These are phyloP conservation scores for Teleopsis dalmanni DNA, from an alignment of 1,140 invertebrate genomes.

Conservation along the genomic window DNA sequence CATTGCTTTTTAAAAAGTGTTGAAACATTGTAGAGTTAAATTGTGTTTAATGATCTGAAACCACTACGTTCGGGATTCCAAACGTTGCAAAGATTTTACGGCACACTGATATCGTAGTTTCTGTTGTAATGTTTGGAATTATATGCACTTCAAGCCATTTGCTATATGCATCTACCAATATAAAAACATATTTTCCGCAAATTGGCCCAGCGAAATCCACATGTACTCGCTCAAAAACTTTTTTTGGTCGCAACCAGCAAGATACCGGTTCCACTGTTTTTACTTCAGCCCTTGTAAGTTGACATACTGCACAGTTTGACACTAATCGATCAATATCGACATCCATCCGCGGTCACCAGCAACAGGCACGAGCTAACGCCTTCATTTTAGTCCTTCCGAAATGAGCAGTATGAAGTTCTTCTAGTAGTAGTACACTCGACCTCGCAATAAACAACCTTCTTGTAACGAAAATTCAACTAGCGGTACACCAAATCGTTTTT, in stretches of 20 bases:
- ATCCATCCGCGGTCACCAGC: constrained; percentile 45
- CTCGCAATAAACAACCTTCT: constrained; percentile 16
- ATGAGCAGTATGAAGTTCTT: background rate
- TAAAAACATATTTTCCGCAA: constrained; percentile 20
- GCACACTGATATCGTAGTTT: constrained; percentile 2
- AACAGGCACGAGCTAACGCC: constrained; percentile 29
- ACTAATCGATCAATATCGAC: constrained; percentile 31
- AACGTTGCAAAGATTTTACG: constrained; percentile 1
- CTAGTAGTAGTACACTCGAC: constrained; percentile 12
- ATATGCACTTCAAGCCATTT: constrained; percentile 39
- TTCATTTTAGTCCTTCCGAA: background rate
- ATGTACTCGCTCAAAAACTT: constrained; percentile 35
- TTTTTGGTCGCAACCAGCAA: constrained; percentile 26
- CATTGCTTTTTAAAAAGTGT: constrained; percentile 6
- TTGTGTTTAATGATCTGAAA: constrained; percentile 15
- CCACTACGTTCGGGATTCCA: constrained; percentile 2
- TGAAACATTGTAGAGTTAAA: constrained; percentile 10
- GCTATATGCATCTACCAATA: constrained; percentile 38
- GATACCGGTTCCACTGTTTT: constrained; percentile 12
- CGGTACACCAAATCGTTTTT: constrained; percentile 1
- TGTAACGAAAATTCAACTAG: constrained; percentile 14
- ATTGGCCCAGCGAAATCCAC: constrained; percentile 5
- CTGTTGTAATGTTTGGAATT: constrained; percentile 4
- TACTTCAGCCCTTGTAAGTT: background rate
- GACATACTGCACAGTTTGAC: background rate